Percentiles rank a stretch among this genome's conserved stretches.
Conservation (phyloP, 2,113 vertebrate species). For the Carassius auratus region DNA sequence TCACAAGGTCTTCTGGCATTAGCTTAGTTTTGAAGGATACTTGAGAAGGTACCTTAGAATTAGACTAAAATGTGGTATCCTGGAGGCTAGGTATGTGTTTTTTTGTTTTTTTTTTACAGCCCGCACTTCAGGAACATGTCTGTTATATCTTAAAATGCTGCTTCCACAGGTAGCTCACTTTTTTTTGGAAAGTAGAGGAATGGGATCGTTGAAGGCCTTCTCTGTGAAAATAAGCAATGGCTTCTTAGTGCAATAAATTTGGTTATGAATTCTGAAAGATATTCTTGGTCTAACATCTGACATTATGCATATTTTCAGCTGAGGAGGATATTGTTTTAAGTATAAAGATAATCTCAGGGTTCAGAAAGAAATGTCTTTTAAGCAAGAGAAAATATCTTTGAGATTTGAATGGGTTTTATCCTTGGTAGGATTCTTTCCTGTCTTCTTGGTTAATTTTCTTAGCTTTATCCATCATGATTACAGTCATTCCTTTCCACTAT, state of each 20-base stretch:
- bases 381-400: not conserved
- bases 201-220: not conserved
- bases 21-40: not conserved
- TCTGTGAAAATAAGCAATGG: conserved; percentile 34
- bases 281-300: conserved; percentile 35
- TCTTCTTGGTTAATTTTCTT: conserved; percentile 15
- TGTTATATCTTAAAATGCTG: not conserved
- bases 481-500: conserved; percentile 7
- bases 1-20: not conserved
- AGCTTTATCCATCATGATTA: conserved; percentile 31
- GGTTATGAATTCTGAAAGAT: conserved; percentile 2
- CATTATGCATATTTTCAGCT: conserved; percentile 31
- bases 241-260: not conserved
- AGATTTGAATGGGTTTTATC: conserved; percentile 1
- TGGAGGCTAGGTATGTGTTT: no score
- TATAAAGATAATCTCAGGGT: conserved; percentile 18
- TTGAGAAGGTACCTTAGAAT: not conserved
- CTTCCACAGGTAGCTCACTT: not conserved
- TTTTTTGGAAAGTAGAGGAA: not conserved
- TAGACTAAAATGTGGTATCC: no score
- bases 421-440: conserved; percentile 9
- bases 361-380: conserved; percentile 5
- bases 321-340: conserved; percentile 48
- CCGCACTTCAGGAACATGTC: no score
- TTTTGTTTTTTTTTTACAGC: no score